Evolutionary conservation across 2,113 vertebrate species (phyloP).

Genomic region (Eptesicus fuscus): DNA sequence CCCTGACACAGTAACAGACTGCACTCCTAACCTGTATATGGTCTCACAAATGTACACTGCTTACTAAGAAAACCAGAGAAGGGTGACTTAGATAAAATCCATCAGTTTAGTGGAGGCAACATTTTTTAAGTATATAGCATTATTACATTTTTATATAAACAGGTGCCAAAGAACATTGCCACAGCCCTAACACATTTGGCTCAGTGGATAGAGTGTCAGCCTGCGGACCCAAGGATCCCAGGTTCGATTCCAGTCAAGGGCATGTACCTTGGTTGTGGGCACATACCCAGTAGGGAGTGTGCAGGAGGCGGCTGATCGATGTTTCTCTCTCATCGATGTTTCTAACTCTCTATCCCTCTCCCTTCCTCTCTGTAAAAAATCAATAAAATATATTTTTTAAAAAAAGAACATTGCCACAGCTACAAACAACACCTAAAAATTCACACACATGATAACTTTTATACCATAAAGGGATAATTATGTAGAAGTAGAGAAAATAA

Average conservation of each 20-base stretch:
- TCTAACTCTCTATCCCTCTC: too few relatives aligned
- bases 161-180: not conserved
- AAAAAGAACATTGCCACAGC: not conserved
- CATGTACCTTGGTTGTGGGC: too few relatives aligned
- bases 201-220: too few relatives aligned
- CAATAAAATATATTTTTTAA: too few relatives aligned
- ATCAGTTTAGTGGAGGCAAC: not conserved
- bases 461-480: not conserved
- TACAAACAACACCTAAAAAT: conserved; percentile 16
- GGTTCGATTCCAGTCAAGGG: too few relatives aligned
- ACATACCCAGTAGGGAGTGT: too few relatives aligned
- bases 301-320: too few relatives aligned
- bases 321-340: too few relatives aligned
- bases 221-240: too few relatives aligned
- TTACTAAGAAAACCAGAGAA: not conserved
- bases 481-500: not conserved
- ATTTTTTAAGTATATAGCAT: not conserved
- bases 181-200: too few relatives aligned
- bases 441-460: not conserved
- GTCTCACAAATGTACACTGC: not conserved
- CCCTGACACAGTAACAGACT: not conserved
- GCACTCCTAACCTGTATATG: not conserved
- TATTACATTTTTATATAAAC: conserved; percentile 11
- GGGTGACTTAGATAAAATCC: not conserved
- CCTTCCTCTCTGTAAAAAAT: too few relatives aligned